Evolutionary conservation across 1,140 invertebrate species (phyloP), one percentile per base, ranked within the genome.

Genomic region (Macrobrachium rosenbergii): DNA sequence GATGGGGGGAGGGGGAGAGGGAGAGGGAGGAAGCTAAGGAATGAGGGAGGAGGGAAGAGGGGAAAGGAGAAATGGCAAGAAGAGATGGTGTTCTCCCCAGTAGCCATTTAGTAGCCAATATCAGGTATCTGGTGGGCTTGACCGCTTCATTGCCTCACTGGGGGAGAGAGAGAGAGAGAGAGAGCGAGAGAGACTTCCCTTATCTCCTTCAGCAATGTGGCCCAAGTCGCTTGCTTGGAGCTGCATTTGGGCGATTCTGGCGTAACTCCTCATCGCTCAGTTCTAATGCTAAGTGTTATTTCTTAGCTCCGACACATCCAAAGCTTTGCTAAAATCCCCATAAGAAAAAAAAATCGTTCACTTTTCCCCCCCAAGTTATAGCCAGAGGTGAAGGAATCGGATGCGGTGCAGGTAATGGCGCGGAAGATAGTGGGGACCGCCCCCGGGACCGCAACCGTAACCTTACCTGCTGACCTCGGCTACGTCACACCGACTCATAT

Each of bases 381-480:
- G 83, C 75, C 83, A 69, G 76, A 59, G 83, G 62, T 37, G 21
- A 67, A 69, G 64, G 64, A 86, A 72, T 80, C 76, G 83, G 77
- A 86, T 52, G 77, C 77, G 76, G 64, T 79, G 83, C 76, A 86
- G 83, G 83, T 86, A 86, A 86, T 86, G 83, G 83, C 83, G 83
- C 64, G 83, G 83, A 86, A 86, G 83, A 86, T 79, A 79, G 83
- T 86, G 83, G 83, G 72, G 28, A 37, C 28, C 83, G 45, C 63
- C 76, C 83, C 77, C 76, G 52, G 82, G 83, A 86, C 83, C 83
- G 63, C 83, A 86, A 72, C 83, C 83, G 83, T 86, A 86, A 86
- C 83, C 83, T 86, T 86, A 86, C 83, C 83, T 86, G 83, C 83
- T 86, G 83, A 86, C 83, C 83, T 86, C 62, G 83, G 83, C 83